phyloP scores from a whole-genome alignment of 2,888 invertebrate species.

The Mongoloraphidia duomilia region DNA sequence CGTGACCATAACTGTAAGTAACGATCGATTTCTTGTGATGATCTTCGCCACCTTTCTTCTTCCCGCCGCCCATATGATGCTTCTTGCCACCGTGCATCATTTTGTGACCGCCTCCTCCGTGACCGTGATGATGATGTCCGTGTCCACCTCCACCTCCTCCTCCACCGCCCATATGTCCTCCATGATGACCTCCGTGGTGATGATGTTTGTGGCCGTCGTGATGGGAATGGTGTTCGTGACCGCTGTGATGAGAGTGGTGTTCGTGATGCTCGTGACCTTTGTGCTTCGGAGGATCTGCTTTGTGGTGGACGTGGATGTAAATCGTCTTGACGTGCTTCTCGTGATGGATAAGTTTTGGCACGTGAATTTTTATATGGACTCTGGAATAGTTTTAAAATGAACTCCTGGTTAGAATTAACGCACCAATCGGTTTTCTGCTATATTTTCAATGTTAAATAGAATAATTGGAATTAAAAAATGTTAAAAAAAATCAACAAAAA shows the following conservation, averaged over 20 bases:
- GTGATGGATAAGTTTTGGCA: slow-evolving; percentile 44
- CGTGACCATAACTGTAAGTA: slow-evolving; percentile 1
- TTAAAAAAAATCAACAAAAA: no score
- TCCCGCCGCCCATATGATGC: slow-evolving; percentile 3
- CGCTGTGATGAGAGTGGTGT: slow-evolving; percentile 18
- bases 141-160: slow-evolving; percentile 9
- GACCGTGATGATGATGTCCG: neutral
- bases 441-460: no score
- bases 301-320: slow-evolving; percentile 36
- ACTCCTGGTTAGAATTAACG: no score
- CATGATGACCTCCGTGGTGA: slow-evolving; percentile 18
- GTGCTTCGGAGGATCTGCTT: slow-evolving; percentile 14
- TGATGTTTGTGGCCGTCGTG: slow-evolving; percentile 15
- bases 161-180: slow-evolving; percentile 15
- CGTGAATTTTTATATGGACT: slow-evolving; percentile 40
- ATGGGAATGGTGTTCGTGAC: slow-evolving; percentile 19
- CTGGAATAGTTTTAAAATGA: slow-evolving; percentile 24
- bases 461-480: no score
- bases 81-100: slow-evolving; percentile 2
- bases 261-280: slow-evolving; percentile 16
- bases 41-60: neutral
- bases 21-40: neutral
- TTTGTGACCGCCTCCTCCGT: neutral
- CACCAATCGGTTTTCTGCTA: no score
- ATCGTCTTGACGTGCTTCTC: slow-evolving; percentile 44